Evolutionary conservation across 2,888 invertebrate genomes (phyloP).

Genomic region (Parapristionchus giblindavisi): DNA sequence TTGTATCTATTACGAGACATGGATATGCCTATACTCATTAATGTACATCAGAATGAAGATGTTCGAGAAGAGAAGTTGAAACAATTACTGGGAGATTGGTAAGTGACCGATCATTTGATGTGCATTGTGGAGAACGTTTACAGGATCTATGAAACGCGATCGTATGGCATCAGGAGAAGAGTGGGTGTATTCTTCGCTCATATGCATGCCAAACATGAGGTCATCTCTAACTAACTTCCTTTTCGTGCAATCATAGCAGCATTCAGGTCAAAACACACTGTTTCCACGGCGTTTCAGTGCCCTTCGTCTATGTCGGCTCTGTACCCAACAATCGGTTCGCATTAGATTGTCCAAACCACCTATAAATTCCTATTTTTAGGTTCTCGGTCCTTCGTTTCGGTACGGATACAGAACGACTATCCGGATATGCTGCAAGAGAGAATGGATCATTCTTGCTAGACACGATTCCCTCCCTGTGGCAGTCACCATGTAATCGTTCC

Average conservation of each 20-base stretch:
- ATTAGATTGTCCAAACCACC: not conserved
- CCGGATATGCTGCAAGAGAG: slow-evolving; percentile 30
- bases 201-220: slow-evolving; percentile 59
- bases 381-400: slow-evolving; percentile 36
- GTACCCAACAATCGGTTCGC: slow-evolving; percentile 59
- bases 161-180: slow-evolving; percentile 42
- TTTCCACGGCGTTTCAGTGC: slow-evolving; percentile 57
- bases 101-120: not conserved
- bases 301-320: slow-evolving; percentile 63
- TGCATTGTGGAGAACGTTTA: too few species aligned
- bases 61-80: slow-evolving; percentile 42
- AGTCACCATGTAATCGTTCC: slow-evolving; percentile 28
- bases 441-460: slow-evolving; percentile 13
- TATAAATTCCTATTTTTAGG: slow-evolving; percentile 2
- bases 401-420: not conserved
- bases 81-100: slow-evolving; percentile 44
- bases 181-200: slow-evolving; percentile 63
- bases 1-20: slow-evolving; percentile 37
- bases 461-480: slow-evolving; percentile 31
- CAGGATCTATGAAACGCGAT: slow-evolving; percentile 40
- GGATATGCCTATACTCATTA: slow-evolving; percentile 52
- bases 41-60: slow-evolving; percentile 54
- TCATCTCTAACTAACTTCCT: slow-evolving; percentile 37
- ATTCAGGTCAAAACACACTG: slow-evolving; percentile 46
- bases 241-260: not conserved